Conservation (phyloP, 2,797 vertebrate species). For the Brachymystax lenok region DNA sequence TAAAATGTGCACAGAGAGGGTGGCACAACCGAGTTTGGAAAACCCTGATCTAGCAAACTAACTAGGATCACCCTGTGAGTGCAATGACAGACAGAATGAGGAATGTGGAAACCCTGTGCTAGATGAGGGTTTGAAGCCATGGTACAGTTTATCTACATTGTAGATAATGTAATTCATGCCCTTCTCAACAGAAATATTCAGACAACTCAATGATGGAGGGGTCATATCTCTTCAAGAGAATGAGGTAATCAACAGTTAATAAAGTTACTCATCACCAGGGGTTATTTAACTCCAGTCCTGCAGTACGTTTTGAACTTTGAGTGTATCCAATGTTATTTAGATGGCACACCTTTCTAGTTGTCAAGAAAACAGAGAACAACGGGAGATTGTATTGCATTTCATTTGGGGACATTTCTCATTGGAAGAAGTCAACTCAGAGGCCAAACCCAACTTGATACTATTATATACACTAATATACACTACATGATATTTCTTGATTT, state of each 20-base stretch:
- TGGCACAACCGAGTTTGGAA: too few species aligned
- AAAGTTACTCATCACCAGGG: too few species aligned
- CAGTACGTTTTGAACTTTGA: neutral
- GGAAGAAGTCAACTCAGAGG: too few species aligned
- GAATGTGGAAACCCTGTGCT: too few species aligned
- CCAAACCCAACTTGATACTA: too few species aligned
- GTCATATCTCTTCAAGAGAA: constrained; percentile 41
- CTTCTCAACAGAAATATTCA: constrained; percentile 65
- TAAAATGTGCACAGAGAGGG: too few species aligned
- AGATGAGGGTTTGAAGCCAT: neutral
- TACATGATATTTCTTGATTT: neutral
- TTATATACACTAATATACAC: neutral
- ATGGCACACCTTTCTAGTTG: neutral
- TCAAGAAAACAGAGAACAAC: neutral
- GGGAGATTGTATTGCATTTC: neutral
- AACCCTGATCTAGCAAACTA: too few species aligned
- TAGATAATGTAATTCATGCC: neutral
- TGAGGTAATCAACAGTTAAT: constrained; percentile 52
- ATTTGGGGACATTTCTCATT: neutral
- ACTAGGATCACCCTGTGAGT: neutral
- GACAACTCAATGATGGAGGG: constrained; percentile 48
- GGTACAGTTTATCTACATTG: neutral
- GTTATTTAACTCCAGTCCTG: neutral
- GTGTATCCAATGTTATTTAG: too few species aligned
- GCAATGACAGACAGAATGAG: neutral